Evolutionary conservation across 2,888 invertebrate species (phyloP).

Genomic region (Ptilodon capucinus): DNA sequence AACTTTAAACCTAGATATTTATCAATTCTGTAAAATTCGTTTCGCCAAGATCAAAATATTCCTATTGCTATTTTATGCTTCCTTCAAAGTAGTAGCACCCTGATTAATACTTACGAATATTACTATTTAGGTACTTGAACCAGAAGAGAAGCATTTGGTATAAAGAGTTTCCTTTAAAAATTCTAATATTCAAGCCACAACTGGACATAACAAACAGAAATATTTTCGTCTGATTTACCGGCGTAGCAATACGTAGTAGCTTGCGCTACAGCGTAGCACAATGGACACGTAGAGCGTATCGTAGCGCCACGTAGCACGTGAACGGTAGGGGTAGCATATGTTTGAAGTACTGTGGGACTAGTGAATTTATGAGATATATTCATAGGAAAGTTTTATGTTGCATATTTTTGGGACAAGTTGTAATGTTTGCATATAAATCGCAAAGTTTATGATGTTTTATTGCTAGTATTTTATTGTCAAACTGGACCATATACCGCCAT

Average conservation of each 20-base stretch:
- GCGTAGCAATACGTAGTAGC: slow-evolving; percentile 45
- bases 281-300: slow-evolving; percentile 44
- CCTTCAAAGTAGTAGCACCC: no score
- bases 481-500: no score
- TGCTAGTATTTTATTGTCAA: background rate
- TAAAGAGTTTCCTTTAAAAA: slow-evolving; percentile 5
- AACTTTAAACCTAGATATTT: no score
- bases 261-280: slow-evolving; percentile 50
- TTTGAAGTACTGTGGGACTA: slow-evolving; percentile 27
- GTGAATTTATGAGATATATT: slow-evolving; percentile 20
- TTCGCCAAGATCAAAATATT: no score
- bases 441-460: background rate
- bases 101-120: no score
- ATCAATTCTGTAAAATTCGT: no score
- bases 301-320: slow-evolving; percentile 36
- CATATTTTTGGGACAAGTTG: background rate
- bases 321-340: slow-evolving; percentile 34
- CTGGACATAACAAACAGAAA: slow-evolving; percentile 39
- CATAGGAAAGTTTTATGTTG: background rate
- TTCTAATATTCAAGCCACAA: slow-evolving; percentile 24
- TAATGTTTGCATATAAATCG: background rate
- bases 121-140: no score
- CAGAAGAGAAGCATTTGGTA: no score
- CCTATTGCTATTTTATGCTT: no score
- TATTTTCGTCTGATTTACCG: slow-evolving; percentile 43